These are phyloP conservation scores for Drepana falcataria DNA, from an alignment of 2,888 invertebrate genomes.

Conservation along the genomic window DNA sequence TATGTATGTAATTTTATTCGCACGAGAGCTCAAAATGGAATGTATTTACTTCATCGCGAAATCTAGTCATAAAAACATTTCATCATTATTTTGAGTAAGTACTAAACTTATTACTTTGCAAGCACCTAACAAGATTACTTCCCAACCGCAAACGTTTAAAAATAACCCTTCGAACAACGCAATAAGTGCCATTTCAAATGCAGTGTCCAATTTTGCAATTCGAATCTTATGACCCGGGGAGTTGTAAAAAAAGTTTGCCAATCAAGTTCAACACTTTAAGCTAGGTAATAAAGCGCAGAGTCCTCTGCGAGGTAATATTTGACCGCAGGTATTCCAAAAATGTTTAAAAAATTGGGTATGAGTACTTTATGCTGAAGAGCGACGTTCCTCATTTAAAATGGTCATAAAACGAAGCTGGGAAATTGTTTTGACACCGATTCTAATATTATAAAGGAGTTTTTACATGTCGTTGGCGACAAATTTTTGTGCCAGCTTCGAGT, in stretches of 20 bases:
- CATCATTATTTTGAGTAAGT: conserved; percentile 35
- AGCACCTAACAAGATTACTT: conserved; percentile 8
- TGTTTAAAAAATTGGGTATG: conserved; percentile 11
- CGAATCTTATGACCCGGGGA: conserved; percentile 3
- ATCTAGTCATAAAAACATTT: conserved; percentile 39
- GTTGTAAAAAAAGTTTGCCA: conserved; percentile 12
- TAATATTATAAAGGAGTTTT: conserved; percentile 35
- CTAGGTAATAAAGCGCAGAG: conserved; percentile 17
- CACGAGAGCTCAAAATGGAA: not conserved
- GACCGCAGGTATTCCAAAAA: conserved; percentile 12
- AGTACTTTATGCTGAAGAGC: conserved; percentile 22
- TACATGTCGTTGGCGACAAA: conserved; percentile 3
- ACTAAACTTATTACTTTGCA: conserved; percentile 37
- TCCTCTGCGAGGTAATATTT: conserved; percentile 21
- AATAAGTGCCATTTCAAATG: conserved; percentile 14
- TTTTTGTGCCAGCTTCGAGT: not conserved
- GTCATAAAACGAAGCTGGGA: conserved; percentile 46
- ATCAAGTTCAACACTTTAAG: conserved; percentile 15
- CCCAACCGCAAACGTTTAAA: conserved; percentile 10
- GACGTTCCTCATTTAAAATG: conserved; percentile 50
- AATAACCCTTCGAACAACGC: conserved; percentile 7
- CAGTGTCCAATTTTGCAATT: conserved; percentile 18
- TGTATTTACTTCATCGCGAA: conserved; percentile 24
- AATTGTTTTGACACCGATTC: conserved; percentile 56
- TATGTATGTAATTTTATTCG: not conserved